These are phyloP conservation scores for Drosophila infuscata DNA, from an alignment of 2,888 invertebrate genomes.

Conservation along the genomic window DNA sequence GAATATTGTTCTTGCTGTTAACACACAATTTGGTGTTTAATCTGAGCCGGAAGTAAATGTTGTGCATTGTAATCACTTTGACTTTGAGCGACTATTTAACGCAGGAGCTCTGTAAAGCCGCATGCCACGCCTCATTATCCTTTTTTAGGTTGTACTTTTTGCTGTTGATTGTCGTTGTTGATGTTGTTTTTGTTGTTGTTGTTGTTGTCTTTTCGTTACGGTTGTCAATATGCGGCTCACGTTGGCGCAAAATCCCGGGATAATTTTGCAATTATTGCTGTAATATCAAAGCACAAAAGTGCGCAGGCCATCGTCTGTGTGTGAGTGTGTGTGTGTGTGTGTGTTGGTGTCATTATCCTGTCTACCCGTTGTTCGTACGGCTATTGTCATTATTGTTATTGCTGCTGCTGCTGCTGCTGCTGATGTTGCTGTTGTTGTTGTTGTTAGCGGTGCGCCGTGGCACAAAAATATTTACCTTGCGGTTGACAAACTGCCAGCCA, in stretches of 20 bases:
- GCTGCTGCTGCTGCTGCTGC: constrained; percentile 18
- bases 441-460: constrained; percentile 31
- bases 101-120: neutral
- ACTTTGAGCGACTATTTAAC: constrained; percentile 12
- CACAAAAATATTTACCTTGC: constrained; percentile 81
- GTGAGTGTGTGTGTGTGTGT: constrained; percentile 3
- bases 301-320: constrained; percentile 1
- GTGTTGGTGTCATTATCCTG: constrained; percentile 46
- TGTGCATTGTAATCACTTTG: constrained; percentile 11
- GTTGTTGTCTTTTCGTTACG: constrained; percentile 23
- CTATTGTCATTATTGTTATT: constrained; percentile 46
- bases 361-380: constrained; percentile 26
- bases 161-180: constrained; percentile 3
- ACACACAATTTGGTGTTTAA: constrained; percentile 27
- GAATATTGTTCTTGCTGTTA: constrained; percentile 8
- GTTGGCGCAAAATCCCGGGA: constrained; percentile 72
- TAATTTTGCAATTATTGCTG: constrained; percentile 79
- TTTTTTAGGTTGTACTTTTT: constrained; percentile 11
- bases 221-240: constrained; percentile 62
- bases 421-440: constrained; percentile 9
- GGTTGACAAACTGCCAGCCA: constrained; percentile 80
- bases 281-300: constrained; percentile 66
- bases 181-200: constrained; percentile 12
- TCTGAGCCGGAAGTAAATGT: constrained; percentile 16
- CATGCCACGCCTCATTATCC: neutral